Evolutionary conservation across 2,797 vertebrate species (phyloP).

Genomic region (Eulemur albifrons): DNA sequence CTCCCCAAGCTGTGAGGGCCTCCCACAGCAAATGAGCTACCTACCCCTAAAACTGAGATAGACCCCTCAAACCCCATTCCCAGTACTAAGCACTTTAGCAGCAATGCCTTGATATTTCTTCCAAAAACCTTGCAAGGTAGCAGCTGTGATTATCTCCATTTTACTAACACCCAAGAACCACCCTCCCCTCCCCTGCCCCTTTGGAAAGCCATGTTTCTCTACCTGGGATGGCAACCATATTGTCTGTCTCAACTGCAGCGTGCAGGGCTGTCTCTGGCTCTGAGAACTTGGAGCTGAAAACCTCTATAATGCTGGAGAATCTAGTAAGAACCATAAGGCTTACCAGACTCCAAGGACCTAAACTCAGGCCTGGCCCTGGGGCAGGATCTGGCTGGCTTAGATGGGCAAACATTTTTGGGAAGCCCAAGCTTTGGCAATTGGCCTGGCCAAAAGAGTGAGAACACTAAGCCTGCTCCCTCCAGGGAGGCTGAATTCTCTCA

Average conservation of each 20-base stretch:
- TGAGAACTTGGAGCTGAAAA: background rate
- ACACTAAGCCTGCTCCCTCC: background rate
- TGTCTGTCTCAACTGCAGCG: background rate
- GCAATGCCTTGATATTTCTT: background rate
- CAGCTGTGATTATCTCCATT: background rate
- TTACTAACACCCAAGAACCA: background rate
- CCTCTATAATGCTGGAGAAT: background rate
- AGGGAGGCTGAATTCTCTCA: background rate
- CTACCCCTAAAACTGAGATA: background rate
- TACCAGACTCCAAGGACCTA: fast-evolving
- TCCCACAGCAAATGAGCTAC: background rate
- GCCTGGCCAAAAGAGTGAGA: background rate
- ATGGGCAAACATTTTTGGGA: background rate
- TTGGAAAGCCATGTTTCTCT: background rate
- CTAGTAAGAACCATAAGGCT: background rate
- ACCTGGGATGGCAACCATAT: background rate
- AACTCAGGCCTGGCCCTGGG: fast-evolving
- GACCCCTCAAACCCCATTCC: fast-evolving
- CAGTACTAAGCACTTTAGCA: background rate
- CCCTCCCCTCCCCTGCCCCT: background rate
- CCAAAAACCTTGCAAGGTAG: background rate
- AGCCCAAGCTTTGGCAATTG: background rate
- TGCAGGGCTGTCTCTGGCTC: background rate
- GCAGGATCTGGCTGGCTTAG: background rate
- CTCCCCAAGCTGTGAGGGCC: background rate